phyloP scores from a whole-genome alignment of 2,888 invertebrate species.

The Tridacna gigas region DNA sequence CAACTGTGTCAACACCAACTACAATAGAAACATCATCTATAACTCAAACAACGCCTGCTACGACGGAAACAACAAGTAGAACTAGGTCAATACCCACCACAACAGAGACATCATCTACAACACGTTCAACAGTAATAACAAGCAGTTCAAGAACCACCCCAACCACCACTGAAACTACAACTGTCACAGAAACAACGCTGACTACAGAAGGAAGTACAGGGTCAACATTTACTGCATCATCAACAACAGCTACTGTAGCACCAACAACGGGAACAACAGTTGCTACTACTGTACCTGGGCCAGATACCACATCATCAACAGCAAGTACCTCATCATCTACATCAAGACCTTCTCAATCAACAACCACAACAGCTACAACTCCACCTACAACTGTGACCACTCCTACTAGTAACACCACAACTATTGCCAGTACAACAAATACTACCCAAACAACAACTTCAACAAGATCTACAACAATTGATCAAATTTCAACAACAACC shows the following conservation, averaged over 20 bases:
- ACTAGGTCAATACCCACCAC: background rate
- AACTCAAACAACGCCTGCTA: background rate
- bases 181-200: background rate
- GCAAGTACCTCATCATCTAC: background rate
- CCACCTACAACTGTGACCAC: background rate
- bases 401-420: background rate
- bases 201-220: background rate
- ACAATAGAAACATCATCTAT: background rate
- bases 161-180: background rate
- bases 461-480: background rate
- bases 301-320: background rate
- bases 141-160: background rate
- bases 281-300: background rate
- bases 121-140: background rate
- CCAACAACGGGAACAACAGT: background rate
- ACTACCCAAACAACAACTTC: slow-evolving; percentile 1
- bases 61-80: slow-evolving; percentile 12
- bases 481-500: slow-evolving; percentile 18
- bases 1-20: background rate
- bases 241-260: background rate
- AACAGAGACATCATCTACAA: background rate
- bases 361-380: background rate
- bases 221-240: background rate
- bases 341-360: background rate
- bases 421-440: background rate